These are phyloP conservation scores for Microctonus aethiopoides DNA, from an alignment of 2,888 invertebrate genomes.

Conservation along the genomic window DNA sequence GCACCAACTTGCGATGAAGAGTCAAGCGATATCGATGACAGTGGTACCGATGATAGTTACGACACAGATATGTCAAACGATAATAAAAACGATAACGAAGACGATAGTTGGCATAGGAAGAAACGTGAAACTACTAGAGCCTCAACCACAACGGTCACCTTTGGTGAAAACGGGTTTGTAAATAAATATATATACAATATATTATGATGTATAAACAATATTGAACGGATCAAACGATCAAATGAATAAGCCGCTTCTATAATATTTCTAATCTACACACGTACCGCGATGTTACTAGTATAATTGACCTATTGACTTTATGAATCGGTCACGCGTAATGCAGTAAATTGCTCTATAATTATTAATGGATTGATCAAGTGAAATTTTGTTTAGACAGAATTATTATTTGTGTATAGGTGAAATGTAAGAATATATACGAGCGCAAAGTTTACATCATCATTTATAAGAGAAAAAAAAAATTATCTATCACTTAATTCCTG, in stretches of 20 bases:
- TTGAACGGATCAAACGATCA: conserved; percentile 2
- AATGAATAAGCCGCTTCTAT: background rate
- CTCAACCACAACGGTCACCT: conserved; percentile 47
- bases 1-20: conserved; percentile 61
- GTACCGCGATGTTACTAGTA: background rate
- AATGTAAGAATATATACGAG: background rate
- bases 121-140: conserved; percentile 49
- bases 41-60: conserved; percentile 56
- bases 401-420: background rate
- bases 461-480: background rate
- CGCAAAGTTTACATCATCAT: background rate
- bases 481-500: conserved; percentile 1
- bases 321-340: conserved; percentile 15
- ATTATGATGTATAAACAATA: background rate
- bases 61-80: conserved; percentile 52
- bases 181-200: background rate
- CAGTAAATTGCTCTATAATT: conserved; percentile 15
- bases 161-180: conserved; percentile 48
- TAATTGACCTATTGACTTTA: conserved; percentile 28
- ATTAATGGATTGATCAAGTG: conserved; percentile 5
- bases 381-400: background rate
- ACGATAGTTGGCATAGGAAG: conserved; percentile 33
- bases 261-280: conserved; percentile 6
- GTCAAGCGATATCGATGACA: conserved; percentile 61
- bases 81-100: conserved; percentile 42